Percentiles rank a stretch among this genome's conserved stretches.
Evolutionary conservation across 30 jellyfish, hydroid and myxozoan genomes (phyloP).

Genomic region (Morbakka virulenta): DNA sequence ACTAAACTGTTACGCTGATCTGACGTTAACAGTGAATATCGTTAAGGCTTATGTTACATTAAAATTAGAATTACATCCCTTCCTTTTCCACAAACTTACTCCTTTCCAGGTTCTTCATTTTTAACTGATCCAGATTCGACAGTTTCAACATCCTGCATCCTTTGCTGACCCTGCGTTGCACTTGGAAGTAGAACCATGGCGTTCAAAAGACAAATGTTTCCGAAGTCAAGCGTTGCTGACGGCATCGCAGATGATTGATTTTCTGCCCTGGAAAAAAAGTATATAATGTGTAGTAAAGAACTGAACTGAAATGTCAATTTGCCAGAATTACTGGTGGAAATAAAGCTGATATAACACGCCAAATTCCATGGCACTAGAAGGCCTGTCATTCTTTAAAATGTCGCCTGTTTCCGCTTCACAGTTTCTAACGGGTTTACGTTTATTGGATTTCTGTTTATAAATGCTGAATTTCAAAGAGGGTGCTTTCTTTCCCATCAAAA

Average conservation of each 20-base stretch:
- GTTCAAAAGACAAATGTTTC: constrained; percentile 78
- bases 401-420: too few relatives aligned
- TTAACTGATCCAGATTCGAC: not conserved
- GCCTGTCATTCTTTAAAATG: too few relatives aligned
- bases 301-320: not conserved
- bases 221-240: constrained; percentile 85
- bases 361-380: not conserved
- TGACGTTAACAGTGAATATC: too few relatives aligned
- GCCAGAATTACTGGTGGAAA: not conserved
- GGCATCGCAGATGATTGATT: constrained; percentile 99
- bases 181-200: constrained; percentile 81
- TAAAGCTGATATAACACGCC: not conserved
- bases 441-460: too few relatives aligned
- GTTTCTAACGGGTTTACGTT: too few relatives aligned
- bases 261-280: constrained; percentile 50
- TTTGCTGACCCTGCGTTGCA: constrained; percentile 36
- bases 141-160: constrained; percentile 2
- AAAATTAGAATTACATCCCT: too few relatives aligned
- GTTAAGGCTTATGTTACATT: too few relatives aligned
- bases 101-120: not conserved
- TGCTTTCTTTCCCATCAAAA: too few relatives aligned
- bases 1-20: too few relatives aligned
- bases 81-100: not conserved
- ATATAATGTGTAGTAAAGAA: not conserved
- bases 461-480: too few relatives aligned